Percentiles rank a stretch among this genome's conserved stretches.
These are phyloP conservation scores for Elachura formosa DNA, from an alignment of 2,113 vertebrate genomes.

Conservation along the genomic window DNA sequence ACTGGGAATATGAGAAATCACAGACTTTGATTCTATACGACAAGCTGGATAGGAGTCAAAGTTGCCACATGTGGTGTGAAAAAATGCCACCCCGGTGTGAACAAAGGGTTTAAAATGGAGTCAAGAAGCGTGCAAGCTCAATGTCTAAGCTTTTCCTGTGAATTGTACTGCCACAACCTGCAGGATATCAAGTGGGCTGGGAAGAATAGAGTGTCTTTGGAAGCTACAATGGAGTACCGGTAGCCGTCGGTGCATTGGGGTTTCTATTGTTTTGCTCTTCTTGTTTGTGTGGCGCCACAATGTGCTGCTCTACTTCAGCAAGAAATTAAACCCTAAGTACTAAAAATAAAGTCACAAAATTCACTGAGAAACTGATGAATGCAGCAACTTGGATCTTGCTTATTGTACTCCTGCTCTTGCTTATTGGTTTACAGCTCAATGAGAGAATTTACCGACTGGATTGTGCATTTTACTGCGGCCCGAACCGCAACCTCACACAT, in stretches of 20 bases:
- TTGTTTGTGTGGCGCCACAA: slow-evolving; percentile 63
- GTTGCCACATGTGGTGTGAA: slow-evolving; percentile 82
- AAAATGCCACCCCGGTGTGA: slow-evolving; percentile 84
- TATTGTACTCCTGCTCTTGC: neutral
- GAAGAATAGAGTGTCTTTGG: slow-evolving; percentile 70
- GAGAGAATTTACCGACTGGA: neutral
- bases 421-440: neutral
- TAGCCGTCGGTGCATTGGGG: slow-evolving; percentile 46
- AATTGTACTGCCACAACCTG: slow-evolving; percentile 79
- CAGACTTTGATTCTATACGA: slow-evolving; percentile 78
- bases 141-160: slow-evolving; percentile 81
- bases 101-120: slow-evolving; percentile 85
- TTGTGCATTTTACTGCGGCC: neutral
- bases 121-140: slow-evolving; percentile 80
- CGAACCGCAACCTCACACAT: neutral
- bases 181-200: slow-evolving; percentile 74
- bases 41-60: slow-evolving; percentile 81
- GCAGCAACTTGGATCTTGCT: slow-evolving; percentile 18
- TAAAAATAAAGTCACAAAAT: slow-evolving; percentile 58
- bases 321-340: slow-evolving; percentile 65
- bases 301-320: slow-evolving; percentile 60
- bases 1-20: slow-evolving; percentile 49
- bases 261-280: slow-evolving; percentile 67
- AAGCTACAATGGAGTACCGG: slow-evolving; percentile 65
- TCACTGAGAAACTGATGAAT: slow-evolving; percentile 21